phyloP scores from a whole-genome alignment of 92 coral and sea anemone genomes.

The Umimayanthus chanpuru region DNA sequence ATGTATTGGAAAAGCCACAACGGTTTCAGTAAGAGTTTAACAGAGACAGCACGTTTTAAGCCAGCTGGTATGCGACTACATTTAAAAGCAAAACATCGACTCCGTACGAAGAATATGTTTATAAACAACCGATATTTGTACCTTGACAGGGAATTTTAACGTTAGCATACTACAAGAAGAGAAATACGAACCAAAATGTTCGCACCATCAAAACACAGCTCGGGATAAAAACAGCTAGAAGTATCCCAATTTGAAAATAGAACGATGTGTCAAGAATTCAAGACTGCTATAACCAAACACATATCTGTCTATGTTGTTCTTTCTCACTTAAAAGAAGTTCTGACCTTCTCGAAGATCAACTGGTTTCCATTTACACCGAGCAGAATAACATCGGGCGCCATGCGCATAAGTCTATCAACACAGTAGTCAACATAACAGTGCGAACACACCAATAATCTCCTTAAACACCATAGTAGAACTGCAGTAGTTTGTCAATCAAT shows the following conservation, averaged over 20 bases:
- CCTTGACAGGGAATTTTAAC: background rate
- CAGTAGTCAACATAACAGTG: background rate
- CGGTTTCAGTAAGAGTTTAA: background rate
- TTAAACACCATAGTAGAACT: background rate
- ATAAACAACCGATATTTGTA: background rate
- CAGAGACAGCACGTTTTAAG: background rate
- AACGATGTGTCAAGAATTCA: no score
- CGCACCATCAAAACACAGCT: background rate
- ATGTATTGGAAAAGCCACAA: background rate
- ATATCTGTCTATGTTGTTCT: no score
- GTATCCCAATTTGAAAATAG: no score
- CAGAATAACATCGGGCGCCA: background rate
- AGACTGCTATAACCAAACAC: background rate
- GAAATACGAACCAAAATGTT: background rate
- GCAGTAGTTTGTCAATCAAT: background rate
- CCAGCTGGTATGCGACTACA: background rate
- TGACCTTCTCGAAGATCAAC: background rate
- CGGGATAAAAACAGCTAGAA: background rate
- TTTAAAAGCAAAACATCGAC: background rate
- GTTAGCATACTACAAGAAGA: background rate
- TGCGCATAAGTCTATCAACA: background rate
- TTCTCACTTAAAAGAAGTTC: background rate
- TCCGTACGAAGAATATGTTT: background rate
- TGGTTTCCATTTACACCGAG: background rate
- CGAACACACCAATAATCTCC: background rate